Evolutionary conservation across 2,888 invertebrate genomes (phyloP).

Genomic region (Himalopsyche tibetana): DNA sequence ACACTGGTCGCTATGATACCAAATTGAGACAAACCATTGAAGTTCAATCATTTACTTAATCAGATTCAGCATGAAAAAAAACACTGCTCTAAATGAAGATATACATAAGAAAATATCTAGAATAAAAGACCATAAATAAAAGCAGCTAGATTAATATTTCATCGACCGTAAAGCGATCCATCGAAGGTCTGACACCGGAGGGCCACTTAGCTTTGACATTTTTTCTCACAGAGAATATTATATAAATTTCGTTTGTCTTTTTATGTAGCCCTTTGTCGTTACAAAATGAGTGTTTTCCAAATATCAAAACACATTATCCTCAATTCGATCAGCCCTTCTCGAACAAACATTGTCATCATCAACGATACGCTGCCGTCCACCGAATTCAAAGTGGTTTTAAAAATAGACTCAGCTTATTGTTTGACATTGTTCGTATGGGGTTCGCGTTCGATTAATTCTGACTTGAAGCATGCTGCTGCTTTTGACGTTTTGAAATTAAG

Average conservation of each 20-base stretch:
- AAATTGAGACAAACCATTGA: too few relatives aligned
- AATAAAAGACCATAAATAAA: slow-evolving; percentile 7
- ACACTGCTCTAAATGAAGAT: not conserved
- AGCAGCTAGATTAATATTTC: not conserved
- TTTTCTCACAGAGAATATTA: slow-evolving; percentile 9
- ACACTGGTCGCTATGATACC: too few relatives aligned
- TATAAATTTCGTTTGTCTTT: slow-evolving; percentile 11
- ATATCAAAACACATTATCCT: slow-evolving; percentile 2
- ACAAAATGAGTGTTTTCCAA: slow-evolving; percentile 23
- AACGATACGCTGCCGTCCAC: not conserved
- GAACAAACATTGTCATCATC: not conserved
- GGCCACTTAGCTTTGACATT: slow-evolving; percentile 23
- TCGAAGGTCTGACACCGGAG: not conserved
- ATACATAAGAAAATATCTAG: not conserved
- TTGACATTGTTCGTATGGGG: too few relatives aligned
- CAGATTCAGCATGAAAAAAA: not conserved
- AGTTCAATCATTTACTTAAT: too few relatives aligned
- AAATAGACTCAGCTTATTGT: not conserved
- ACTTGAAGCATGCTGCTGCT: too few relatives aligned
- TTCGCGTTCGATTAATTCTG: too few relatives aligned
- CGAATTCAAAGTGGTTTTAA: not conserved
- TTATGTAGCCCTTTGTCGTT: not conserved
- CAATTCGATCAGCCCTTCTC: slow-evolving; percentile 4
- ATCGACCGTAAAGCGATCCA: slow-evolving; percentile 16
- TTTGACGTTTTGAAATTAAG: too few relatives aligned